Percentiles rank a stretch among this genome's conserved stretches.
Conservation (phyloP, 2,888 invertebrate species). For the Sinodicranocentrus sp. region DNA sequence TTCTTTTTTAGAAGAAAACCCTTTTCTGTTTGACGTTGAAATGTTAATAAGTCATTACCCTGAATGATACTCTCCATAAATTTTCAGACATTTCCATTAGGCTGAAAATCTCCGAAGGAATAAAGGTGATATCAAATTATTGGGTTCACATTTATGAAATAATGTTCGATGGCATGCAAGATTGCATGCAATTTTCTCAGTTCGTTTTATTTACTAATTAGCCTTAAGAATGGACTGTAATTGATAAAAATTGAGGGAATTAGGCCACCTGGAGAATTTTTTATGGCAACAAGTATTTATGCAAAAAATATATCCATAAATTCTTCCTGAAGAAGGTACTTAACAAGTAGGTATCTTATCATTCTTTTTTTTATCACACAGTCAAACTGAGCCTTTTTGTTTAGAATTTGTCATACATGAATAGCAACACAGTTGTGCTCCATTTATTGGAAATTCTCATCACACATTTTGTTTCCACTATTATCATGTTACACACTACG, state of each 20-base stretch:
- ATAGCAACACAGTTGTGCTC: too few species aligned
- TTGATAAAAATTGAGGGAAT: conserved; percentile 29
- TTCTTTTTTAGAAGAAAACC: neutral
- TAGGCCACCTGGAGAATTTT: conserved; percentile 60
- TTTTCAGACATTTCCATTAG: neutral
- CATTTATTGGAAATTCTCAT: too few species aligned
- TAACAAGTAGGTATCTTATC: too few species aligned
- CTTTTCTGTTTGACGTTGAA: conserved; percentile 2
- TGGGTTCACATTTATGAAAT: conserved; percentile 39
- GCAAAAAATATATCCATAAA: too few species aligned
- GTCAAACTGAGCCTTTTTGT: too few species aligned
- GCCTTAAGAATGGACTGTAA: neutral
- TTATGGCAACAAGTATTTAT: conserved; percentile 16
- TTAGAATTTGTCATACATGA: too few species aligned
- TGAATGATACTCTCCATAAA: neutral
- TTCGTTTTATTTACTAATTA: conserved; percentile 56
- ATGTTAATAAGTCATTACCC: conserved; percentile 2
- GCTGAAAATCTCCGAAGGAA: neutral
- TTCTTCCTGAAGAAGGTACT: neutral
- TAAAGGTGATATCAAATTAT: conserved; percentile 56
- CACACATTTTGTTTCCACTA: too few species aligned
- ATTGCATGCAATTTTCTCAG: conserved; percentile 43
- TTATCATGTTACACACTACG: too few species aligned
- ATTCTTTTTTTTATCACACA: too few species aligned
- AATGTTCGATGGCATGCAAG: conserved; percentile 43